These are phyloP conservation scores for Acanthurus tractus DNA, from an alignment of 2,797 vertebrate genomes.

Conservation along the genomic window DNA sequence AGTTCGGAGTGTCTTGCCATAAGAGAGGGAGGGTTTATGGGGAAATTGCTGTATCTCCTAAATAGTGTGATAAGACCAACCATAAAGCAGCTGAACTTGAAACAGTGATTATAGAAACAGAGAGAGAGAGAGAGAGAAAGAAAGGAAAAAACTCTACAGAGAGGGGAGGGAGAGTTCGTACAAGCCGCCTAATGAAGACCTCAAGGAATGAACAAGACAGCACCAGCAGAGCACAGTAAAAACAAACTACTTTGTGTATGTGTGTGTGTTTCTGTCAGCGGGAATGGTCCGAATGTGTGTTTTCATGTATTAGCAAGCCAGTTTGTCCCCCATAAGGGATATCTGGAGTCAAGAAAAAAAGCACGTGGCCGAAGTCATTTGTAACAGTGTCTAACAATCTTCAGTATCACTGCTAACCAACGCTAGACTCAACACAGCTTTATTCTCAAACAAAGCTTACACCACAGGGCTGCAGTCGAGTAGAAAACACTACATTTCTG, in stretches of 20 bases:
- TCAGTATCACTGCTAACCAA: conserved; percentile 14
- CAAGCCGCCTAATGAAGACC: conserved; percentile 70
- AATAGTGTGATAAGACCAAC: conserved; percentile 28
- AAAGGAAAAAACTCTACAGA: conserved; percentile 15
- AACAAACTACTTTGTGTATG: conserved; percentile 27
- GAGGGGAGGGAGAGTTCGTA: conserved; percentile 46
- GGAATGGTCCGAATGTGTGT: conserved; percentile 25
- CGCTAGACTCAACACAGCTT: background rate
- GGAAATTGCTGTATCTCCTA: conserved; percentile 41
- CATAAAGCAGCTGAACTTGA: conserved; percentile 39
- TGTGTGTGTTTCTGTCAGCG: conserved; percentile 36
- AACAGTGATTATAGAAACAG: conserved; percentile 42
- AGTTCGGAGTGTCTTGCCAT: conserved; percentile 23
- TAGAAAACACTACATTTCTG: background rate
- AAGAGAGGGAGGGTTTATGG: conserved; percentile 10
- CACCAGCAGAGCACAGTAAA: conserved; percentile 70
- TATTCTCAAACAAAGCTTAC: conserved; percentile 6
- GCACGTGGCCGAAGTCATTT: background rate
- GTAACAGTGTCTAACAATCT: conserved; percentile 7
- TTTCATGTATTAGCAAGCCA: conserved; percentile 6
- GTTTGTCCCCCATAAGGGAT: background rate
- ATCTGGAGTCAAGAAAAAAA: background rate
- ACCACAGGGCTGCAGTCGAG: background rate
- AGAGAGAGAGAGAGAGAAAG: background rate
- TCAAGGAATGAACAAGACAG: conserved; percentile 67